Base-by-base conservation (phyloP, 2,113 vertebrate genomes). In the Loxodonta africana region DNA sequence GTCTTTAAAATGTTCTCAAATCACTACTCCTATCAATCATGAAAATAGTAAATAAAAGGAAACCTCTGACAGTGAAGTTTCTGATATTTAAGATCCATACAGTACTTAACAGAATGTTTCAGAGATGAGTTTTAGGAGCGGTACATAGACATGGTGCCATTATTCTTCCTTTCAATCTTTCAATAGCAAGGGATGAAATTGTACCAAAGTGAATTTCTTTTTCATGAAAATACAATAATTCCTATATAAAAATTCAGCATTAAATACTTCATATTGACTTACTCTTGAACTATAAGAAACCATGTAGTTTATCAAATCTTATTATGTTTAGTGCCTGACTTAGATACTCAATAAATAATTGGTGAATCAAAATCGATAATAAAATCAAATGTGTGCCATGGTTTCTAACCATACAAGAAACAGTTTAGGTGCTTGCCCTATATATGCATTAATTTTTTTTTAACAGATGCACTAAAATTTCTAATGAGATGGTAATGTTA, bases 161-260 rank as follows among this genome's bases (percentile, higher is more conserved):
- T 85, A 46, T 74, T 95, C 23, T 94, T 88, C 44, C 15, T 91
- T 73, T 57, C 41, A 65, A 51, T 33, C 12, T 88, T 33, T 46
- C 20, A 44, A 41, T 33, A 71, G 6, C n/a, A 86, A 84, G 26
- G 10, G 2, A 73, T 37, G 5, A 78, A 65, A 46, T 94, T 92
- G 9, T 83, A 18, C 15, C 8, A 60, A 71, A 91, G 11, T 74
- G 89, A 92, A n/a, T 90, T 65, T 7, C 9, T n/a, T 69, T 77
- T 71, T 78, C 60, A 51, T 95, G 33, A 94, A 90, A 90, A 90
- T 53, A n/a, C 1, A 94, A 25, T 78, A 88, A 41, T 88, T 81
- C 89, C 8, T 51, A 18, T 33, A 80, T 28, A 17, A 76, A 93
- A 83, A 84, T 65, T 90, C 11, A 67, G 28, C n/a, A 73, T 7